Evolutionary conservation across 2,113 vertebrate genomes (phyloP).

Genomic region (Columba janthina): DNA sequence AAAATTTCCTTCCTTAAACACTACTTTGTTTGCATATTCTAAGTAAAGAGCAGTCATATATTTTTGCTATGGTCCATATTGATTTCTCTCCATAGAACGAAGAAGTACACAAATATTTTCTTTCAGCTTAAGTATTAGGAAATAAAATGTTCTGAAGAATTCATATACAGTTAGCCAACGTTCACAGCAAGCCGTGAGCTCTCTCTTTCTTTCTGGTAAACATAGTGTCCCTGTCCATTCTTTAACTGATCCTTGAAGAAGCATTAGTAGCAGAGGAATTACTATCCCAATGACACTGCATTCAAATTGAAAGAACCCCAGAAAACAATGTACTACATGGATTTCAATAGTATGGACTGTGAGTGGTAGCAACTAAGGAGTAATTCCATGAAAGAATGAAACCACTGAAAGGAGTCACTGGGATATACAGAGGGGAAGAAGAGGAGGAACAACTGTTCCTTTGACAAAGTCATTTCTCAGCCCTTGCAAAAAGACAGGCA

Average conservation of each 20-base stretch:
- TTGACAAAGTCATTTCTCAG: neutral
- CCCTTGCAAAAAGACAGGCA: neutral
- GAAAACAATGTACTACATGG: neutral
- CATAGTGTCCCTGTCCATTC: neutral
- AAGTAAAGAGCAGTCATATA: neutral
- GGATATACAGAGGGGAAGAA: neutral
- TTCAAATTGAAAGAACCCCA: neutral
- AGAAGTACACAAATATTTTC: neutral
- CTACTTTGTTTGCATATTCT: neutral
- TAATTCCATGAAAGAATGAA: neutral
- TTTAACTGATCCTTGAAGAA: neutral
- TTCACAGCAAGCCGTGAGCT: neutral
- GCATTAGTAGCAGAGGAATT: neutral
- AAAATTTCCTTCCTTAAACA: neutral
- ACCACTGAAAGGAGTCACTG: neutral
- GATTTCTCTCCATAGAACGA: neutral
- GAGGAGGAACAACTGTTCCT: neutral
- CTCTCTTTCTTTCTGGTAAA: neutral
- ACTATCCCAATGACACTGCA: rapidly evolving
- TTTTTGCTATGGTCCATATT: neutral
- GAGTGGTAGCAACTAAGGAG: neutral
- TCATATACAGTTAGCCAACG: neutral
- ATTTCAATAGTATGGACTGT: neutral
- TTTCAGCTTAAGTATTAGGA: neutral
- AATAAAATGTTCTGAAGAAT: neutral